Evolutionary conservation across 30 jellyfish, hydroid and myxozoan species (phyloP), one percentile per base, ranked within the genome.

Genomic region (Turritopsis dohrnii): DNA sequence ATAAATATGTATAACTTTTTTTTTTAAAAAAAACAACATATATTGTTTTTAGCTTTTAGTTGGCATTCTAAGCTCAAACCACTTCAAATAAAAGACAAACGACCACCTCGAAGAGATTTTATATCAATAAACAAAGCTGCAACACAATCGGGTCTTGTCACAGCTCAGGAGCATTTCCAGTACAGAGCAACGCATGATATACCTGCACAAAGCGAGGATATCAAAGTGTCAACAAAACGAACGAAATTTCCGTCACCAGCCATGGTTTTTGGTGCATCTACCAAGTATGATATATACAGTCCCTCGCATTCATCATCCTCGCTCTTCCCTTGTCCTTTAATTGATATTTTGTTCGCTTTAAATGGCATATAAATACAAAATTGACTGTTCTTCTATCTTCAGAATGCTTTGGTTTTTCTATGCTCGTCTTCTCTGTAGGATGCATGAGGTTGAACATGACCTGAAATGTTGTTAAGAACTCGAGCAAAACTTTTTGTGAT

Each of bases 141-240:
- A 26, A 94, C 96, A 5, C 96, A 94, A 54, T 81, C 96, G 53
- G 99, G 99, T 7, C 86, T 94, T 16, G 96, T 94, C 28, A 88
- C 96, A 1, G 96, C 99, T 17, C 95, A 88, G 29, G 99, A 94
- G 81, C 96, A 86, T 52, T 73, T 86, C 20, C 96, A 94, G 66
- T 94, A 88, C 86, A 79, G 96, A 80, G 91, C 96, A 76, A 88
- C 93, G 25, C 95, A 88, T 82, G 94, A 86, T 54, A 79, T 84
- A 41, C 19, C 54, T 0, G 26, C 20, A 66, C 72, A 52, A 73
- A 89, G 52, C 27, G 4, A 84, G 72, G 80, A 77, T 24, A 29
- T 21, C 52, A 79, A 29, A 52, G 31, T 13, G 0, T 23, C 80
- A 7, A 52, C 7, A 16, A 19, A 18, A 31, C 29, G 53, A 79